phyloP scores from a whole-genome alignment of 2,113 vertebrate genomes.

The Myanophis thanlyinensis region DNA sequence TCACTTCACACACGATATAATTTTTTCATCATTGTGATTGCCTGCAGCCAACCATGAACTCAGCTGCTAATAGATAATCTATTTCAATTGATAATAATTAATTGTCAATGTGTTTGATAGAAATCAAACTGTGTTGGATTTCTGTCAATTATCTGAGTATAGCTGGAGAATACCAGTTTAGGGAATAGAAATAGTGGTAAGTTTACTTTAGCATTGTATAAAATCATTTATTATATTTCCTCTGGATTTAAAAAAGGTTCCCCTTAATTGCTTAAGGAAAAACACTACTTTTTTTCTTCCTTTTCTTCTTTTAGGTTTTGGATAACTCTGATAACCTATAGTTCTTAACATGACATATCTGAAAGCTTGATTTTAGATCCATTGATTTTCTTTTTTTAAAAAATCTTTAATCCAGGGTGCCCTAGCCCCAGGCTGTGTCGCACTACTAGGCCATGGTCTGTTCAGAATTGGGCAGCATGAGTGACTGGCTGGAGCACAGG shows the following conservation, averaged over 20 bases:
- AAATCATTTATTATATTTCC: background rate
- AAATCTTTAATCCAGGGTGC: background rate
- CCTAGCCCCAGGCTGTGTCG: background rate
- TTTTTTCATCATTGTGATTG: background rate
- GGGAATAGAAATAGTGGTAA: background rate
- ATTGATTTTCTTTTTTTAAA: background rate
- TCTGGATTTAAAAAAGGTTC: background rate
- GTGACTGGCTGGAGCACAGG: background rate
- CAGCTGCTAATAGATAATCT: slow-evolving; percentile 11
- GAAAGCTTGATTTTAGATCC: background rate
- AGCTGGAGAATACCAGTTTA: background rate
- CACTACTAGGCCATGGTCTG: background rate
- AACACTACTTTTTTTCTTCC: background rate
- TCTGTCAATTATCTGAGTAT: background rate
- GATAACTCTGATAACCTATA: background rate
- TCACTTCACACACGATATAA: background rate
- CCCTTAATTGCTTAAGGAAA: background rate
- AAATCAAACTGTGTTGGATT: background rate
- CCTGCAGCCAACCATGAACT: slow-evolving; percentile 16
- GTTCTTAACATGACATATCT: background rate
- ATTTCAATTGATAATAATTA: background rate
- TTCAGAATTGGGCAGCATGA: background rate
- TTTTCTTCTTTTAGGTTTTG: background rate
- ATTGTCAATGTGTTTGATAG: background rate
- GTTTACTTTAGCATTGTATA: background rate